Evolutionary conservation across 2,888 invertebrate genomes (phyloP).

Genomic region (Zygaena filipendulae): DNA sequence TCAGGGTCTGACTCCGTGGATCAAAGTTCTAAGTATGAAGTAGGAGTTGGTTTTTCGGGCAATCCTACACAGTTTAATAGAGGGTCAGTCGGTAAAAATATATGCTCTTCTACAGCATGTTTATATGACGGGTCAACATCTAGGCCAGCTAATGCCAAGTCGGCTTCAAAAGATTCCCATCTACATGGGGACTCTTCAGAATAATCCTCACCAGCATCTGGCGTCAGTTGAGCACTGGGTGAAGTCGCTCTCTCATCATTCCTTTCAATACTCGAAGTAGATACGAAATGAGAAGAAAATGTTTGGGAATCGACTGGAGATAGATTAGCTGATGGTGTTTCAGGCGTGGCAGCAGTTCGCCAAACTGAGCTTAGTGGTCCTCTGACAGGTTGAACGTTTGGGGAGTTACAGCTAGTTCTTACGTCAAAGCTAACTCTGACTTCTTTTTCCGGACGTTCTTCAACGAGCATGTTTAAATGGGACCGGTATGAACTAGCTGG

Average conservation of each 20-base stretch:
- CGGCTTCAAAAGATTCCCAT: constrained; percentile 73
- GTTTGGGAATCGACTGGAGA: constrained; percentile 69
- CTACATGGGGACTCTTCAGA: constrained; percentile 62
- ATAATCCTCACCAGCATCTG: constrained; percentile 58
- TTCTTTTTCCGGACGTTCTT: constrained; percentile 56
- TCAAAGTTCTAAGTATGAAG: constrained; percentile 62
- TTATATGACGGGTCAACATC: constrained; percentile 72
- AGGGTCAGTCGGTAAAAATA: constrained; percentile 70
- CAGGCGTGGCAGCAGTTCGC: constrained; percentile 69
- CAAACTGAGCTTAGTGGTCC: constrained; percentile 54
- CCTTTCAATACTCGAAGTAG: constrained; percentile 55
- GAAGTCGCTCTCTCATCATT: constrained; percentile 55
- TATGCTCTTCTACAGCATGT: constrained; percentile 71
- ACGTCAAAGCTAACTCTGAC: constrained; percentile 58
- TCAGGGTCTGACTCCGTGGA: constrained; percentile 62
- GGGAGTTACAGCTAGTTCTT: constrained; percentile 40
- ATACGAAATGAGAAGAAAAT: constrained; percentile 73
- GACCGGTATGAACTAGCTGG: constrained; percentile 63
- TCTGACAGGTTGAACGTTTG: constrained; percentile 43
- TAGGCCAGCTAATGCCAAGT: constrained; percentile 70
- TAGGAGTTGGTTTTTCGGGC: constrained; percentile 70
- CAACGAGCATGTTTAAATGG: constrained; percentile 58
- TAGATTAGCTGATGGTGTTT: constrained; percentile 76
- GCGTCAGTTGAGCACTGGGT: constrained; percentile 70
- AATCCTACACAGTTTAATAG: constrained; percentile 57